Evolutionary conservation across 2,888 invertebrate genomes (phyloP).

Genomic region (Rhimphoctona megacephalus): DNA sequence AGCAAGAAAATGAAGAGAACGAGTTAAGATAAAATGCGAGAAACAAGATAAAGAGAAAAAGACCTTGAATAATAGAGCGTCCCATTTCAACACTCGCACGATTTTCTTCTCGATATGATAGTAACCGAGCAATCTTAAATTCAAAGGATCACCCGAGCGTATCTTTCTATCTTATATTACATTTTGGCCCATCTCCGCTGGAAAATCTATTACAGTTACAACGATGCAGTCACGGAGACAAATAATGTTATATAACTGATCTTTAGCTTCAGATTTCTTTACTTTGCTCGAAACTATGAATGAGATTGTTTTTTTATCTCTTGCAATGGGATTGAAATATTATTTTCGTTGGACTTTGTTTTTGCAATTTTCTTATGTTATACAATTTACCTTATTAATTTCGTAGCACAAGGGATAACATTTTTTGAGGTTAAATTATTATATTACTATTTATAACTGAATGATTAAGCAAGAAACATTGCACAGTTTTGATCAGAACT

Average conservation of each 20-base stretch:
- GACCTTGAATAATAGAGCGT: constrained; percentile 77
- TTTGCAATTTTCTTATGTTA: neutral
- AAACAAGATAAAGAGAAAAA: constrained; percentile 60
- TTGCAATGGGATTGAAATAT: neutral
- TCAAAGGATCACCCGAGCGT: constrained; percentile 69
- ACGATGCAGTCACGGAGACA: constrained; percentile 33
- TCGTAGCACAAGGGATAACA: too few relatives aligned
- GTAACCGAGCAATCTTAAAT: constrained; percentile 64
- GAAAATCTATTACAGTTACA: constrained; percentile 34
- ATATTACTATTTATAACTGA: too few relatives aligned
- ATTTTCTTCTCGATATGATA: constrained; percentile 58
- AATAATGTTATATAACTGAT: constrained; percentile 14
- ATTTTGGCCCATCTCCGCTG: constrained; percentile 22
- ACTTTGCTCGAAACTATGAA: neutral
- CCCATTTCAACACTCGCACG: constrained; percentile 66
- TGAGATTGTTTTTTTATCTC: neutral
- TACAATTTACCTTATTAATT: too few relatives aligned
- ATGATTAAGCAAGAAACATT: too few relatives aligned
- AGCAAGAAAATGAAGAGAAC: neutral
- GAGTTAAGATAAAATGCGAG: constrained; percentile 41
- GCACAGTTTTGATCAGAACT: too few relatives aligned
- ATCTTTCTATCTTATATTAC: constrained; percentile 60
- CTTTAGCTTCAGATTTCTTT: neutral
- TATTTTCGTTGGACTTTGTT: neutral
- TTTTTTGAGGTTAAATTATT: too few relatives aligned